Evolutionary conservation across 2,888 invertebrate genomes (phyloP), one percentile per base, ranked within the genome.

Genomic region (Agrochola circellaris): DNA sequence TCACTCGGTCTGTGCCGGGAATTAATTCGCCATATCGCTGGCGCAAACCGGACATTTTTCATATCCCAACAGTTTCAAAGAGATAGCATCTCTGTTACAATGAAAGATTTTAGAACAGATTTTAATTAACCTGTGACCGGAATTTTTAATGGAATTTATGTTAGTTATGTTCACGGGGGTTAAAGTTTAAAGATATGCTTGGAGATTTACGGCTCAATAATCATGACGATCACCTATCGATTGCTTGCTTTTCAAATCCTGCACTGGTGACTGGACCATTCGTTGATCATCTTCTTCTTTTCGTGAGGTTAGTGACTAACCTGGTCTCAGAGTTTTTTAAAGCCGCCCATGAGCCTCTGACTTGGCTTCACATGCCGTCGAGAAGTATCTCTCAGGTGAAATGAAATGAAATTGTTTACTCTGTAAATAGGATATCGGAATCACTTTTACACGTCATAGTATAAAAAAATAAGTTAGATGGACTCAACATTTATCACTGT

Each of bases 11-110:
- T 20, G 65, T 45, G 54, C 56, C 48, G 56, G 65, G 60, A 87
- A 83, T 84, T 86, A 83, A 83, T 86, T 79, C 48, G 17, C 71
- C 84, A 76, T 86, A 86, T 83, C 75, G 62, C 34, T 68, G 26
- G 65, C 30, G 17, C 54, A 45, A 56, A 58, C 65, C 64, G n/a
- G 54, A 54, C 75, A 86, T 86, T 76, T 79, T 72, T 86, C 84
- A 76, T 48, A 38, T 58, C 38, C 67, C 64, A 62, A 23, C 64
- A 56, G 42, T 38, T 58, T 73, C 34, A 1, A 60, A 9, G 13
- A 67, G 87, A 84, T 84, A 79, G 23, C 30, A 79, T 83, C 76
- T 76, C 61, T 72, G 26, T 23, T 82, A 73, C 60, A 86, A 86
- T 34, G 67, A 73, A 65, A 74, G 30, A 74, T 82, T 86, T 71